Percentiles rank a stretch among this genome's conserved stretches.
These are phyloP conservation scores for Neolamprologus toae DNA, from an alignment of 2,113 vertebrate genomes.

Conservation along the genomic window DNA sequence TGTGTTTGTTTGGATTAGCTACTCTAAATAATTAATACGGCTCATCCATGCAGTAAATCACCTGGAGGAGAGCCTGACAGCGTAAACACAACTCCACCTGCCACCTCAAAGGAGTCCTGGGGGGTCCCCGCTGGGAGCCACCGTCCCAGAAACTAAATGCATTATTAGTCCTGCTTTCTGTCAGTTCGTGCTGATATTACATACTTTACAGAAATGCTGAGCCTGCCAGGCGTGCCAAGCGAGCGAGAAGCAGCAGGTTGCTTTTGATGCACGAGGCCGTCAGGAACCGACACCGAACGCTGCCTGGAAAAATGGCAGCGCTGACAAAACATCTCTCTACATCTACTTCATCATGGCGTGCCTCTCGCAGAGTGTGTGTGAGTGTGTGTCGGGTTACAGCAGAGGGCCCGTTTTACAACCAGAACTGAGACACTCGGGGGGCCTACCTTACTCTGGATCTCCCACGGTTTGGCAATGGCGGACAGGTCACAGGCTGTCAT, in stretches of 20 bases:
- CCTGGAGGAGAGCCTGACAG: background rate
- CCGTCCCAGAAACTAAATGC: background rate
- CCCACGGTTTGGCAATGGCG: constrained; percentile 78
- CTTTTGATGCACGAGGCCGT: constrained; percentile 39
- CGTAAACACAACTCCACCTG: background rate
- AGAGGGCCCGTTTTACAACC: background rate
- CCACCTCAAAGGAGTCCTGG: background rate
- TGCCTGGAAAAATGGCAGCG: constrained; percentile 20
- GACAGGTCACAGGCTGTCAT: constrained; percentile 80
- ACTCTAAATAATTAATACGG: background rate
- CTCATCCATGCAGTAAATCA: background rate
- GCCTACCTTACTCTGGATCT: constrained; percentile 75
- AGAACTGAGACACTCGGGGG: background rate
- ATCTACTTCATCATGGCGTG: background rate
- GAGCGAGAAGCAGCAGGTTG: constrained; percentile 19
- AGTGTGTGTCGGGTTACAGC: background rate
- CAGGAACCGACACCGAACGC: constrained; percentile 1
- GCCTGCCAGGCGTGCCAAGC: constrained; percentile 2
- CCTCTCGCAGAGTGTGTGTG: background rate
- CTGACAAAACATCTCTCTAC: constrained; percentile 28
- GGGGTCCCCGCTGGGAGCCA: background rate
- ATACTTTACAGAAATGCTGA: background rate
- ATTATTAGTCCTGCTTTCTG: background rate
- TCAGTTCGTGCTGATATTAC: background rate
- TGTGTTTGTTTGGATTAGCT: background rate